Conservation (phyloP, 2,113 vertebrate genomes). For the Saguinus imperator region DNA sequence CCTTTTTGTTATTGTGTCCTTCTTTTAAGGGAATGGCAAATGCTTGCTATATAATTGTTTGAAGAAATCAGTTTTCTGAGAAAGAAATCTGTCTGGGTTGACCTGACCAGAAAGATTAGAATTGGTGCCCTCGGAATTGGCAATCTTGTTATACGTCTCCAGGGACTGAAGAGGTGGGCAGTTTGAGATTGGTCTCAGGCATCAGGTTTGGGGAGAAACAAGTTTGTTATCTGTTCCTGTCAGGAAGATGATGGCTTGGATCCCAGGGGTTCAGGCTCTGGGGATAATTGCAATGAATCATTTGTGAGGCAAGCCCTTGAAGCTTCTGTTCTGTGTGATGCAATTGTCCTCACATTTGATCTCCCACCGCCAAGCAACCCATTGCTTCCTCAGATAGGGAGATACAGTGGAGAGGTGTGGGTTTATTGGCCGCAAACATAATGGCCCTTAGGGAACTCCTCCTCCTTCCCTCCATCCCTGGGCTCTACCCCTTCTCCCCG, state of each 20-base stretch:
- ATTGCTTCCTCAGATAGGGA: not conserved
- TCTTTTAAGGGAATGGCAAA: not conserved
- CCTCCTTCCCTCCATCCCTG: not conserved
- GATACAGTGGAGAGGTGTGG: not conserved
- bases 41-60: not conserved
- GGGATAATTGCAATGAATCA: not conserved
- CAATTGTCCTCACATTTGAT: not conserved
- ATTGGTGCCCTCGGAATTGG: not conserved
- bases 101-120: constrained; percentile 11
- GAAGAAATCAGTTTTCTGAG: constrained; percentile 53
- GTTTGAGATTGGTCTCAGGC: not conserved
- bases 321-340: not conserved
- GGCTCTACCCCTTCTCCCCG: not conserved
- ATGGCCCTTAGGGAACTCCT: not conserved
- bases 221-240: constrained; percentile 26
- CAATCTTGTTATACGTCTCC: not conserved
- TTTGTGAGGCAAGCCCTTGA: not conserved
- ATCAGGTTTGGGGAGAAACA: constrained; percentile 26
- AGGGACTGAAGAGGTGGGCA: not conserved
- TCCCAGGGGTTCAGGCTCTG: not conserved
- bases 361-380: not conserved
- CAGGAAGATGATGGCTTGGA: not conserved
- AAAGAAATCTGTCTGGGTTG: not conserved
- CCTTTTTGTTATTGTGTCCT: not conserved
- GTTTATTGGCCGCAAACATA: not conserved